Percentiles rank a stretch among this genome's conserved stretches.
These are phyloP conservation scores for Cyprichromis sp. DNA, from an alignment of 2,113 vertebrate genomes.

Conservation along the genomic window DNA sequence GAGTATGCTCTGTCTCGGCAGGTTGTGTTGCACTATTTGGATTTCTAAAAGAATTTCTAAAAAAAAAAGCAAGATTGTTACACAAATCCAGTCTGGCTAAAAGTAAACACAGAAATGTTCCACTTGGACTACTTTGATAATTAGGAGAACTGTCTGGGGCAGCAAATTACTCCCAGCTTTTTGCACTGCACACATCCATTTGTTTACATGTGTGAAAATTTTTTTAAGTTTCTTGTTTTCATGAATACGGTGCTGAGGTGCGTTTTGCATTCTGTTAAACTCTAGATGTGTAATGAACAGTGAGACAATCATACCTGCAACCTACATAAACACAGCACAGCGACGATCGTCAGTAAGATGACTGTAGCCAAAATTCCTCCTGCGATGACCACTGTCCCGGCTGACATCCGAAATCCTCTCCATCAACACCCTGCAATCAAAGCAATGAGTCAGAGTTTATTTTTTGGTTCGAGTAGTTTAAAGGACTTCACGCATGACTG, in stretches of 20 bases:
- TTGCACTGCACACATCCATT: not conserved
- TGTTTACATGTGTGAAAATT: not conserved
- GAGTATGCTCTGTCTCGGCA: rapidly evolving
- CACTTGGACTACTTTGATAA: not conserved
- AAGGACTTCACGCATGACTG: not conserved
- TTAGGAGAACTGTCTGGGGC: not conserved
- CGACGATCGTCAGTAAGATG: slow-evolving; percentile 94
- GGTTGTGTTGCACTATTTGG: not conserved
- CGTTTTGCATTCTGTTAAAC: not conserved
- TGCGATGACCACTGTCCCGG: slow-evolving; percentile 98
- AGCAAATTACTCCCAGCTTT: not conserved
- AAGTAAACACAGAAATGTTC: not conserved
- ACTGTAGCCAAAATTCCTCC: slow-evolving; percentile 96
- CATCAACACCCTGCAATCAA: slow-evolving; percentile 78
- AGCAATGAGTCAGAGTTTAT: not conserved
- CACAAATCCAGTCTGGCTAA: not conserved
- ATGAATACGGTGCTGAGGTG: rapidly evolving
- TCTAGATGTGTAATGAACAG: not conserved
- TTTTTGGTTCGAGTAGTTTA: rapidly evolving
- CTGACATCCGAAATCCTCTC: slow-evolving; percentile 97
- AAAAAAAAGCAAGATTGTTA: not conserved
- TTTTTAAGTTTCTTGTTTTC: not conserved
- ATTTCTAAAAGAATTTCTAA: not conserved
- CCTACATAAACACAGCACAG: slow-evolving; percentile 82
- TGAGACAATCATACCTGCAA: slow-evolving; percentile 75